These are phyloP conservation scores for Paramuricea clavata DNA, from an alignment of 92 coral and sea anemone genomes.

Conservation along the genomic window DNA sequence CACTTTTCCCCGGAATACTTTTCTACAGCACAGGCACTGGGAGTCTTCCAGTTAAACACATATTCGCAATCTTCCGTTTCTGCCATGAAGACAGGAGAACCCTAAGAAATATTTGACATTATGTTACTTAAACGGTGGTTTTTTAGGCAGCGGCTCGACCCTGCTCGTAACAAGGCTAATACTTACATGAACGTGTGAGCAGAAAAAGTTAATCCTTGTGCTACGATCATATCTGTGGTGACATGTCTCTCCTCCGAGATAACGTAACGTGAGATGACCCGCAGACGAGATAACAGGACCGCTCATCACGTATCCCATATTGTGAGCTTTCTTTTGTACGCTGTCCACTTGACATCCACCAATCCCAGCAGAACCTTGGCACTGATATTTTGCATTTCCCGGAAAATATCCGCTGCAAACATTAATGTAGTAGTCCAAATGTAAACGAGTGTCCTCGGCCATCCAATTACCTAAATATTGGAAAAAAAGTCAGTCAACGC, in stretches of 20 bases:
- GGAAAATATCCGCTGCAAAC: slow-evolving; percentile 81
- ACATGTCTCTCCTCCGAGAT: slow-evolving; percentile 86
- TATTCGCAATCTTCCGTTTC: slow-evolving; percentile 83
- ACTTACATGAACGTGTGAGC: slow-evolving; percentile 78
- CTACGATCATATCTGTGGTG: slow-evolving; percentile 81
- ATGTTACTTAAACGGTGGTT: too few relatives aligned
- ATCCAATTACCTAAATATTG: slow-evolving; percentile 91
- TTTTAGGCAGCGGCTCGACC: too few relatives aligned
- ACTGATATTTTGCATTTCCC: slow-evolving; percentile 25
- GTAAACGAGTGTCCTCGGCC: slow-evolving; percentile 88
- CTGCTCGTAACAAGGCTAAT: not conserved
- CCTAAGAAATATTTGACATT: slow-evolving; percentile 43
- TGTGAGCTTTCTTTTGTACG: slow-evolving; percentile 59
- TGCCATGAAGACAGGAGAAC: slow-evolving; percentile 74
- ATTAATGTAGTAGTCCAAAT: slow-evolving; percentile 90
- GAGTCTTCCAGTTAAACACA: slow-evolving; percentile 83
- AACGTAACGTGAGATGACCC: slow-evolving; percentile 74
- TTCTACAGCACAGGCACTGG: slow-evolving; percentile 83
- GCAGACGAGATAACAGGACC: slow-evolving; percentile 67
- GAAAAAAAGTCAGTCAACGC: not conserved
- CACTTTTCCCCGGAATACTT: slow-evolving; percentile 62
- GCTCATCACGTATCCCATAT: slow-evolving; percentile 82
- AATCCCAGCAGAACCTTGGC: slow-evolving; percentile 73
- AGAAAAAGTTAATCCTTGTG: slow-evolving; percentile 82
- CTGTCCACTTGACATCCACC: slow-evolving; percentile 80